A percentile compares a stretch with the other conserved stretches of the same genome.
phyloP scores from a whole-genome alignment of 2,888 invertebrate genomes.

The Melanophora roralis region DNA sequence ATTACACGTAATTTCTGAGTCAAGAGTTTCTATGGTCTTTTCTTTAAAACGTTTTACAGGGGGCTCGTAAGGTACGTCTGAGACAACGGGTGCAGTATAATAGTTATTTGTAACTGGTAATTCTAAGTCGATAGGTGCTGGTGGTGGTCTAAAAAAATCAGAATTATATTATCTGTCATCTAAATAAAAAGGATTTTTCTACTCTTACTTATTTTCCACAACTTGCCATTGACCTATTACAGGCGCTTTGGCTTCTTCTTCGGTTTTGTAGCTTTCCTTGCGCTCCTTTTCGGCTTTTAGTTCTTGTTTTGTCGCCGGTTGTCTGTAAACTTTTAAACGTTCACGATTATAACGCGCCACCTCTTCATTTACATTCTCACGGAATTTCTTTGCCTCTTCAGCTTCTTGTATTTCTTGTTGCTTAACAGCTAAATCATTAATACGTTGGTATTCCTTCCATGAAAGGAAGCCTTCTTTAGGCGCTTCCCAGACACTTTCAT shows the following conservation, averaged over 20 bases:
- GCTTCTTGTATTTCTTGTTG: conserved; percentile 78
- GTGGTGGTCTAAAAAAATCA: conserved; percentile 64
- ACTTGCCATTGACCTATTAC: conserved; percentile 89
- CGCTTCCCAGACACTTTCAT: conserved; percentile 87
- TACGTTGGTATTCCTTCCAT: conserved; percentile 81
- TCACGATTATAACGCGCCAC: conserved; percentile 77
- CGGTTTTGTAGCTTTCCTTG: conserved; percentile 77
- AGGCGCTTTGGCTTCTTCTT: conserved; percentile 79
- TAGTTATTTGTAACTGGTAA: conserved; percentile 80
- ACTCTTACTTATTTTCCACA: conserved; percentile 80
- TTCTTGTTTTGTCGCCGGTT: conserved; percentile 69
- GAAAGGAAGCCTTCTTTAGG: conserved; percentile 85
- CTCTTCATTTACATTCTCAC: conserved; percentile 78
- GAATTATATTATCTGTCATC: neutral
- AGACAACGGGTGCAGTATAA: conserved; percentile 68
- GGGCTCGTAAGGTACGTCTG: conserved; percentile 69
- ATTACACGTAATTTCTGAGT: conserved; percentile 62
- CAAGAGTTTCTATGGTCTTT: conserved; percentile 71
- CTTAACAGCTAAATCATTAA: conserved; percentile 78
- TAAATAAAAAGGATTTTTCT: neutral
- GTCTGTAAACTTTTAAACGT: conserved; percentile 71
- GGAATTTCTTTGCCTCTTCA: conserved; percentile 76
- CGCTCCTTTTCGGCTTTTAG: conserved; percentile 70
- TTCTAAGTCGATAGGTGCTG: conserved; percentile 82
- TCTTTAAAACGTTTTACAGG: conserved; percentile 76